Evolutionary conservation across 1,140 invertebrate species (phyloP), one percentile per base, ranked within the genome.

Genomic region (Cardiocondyla obscurior): DNA sequence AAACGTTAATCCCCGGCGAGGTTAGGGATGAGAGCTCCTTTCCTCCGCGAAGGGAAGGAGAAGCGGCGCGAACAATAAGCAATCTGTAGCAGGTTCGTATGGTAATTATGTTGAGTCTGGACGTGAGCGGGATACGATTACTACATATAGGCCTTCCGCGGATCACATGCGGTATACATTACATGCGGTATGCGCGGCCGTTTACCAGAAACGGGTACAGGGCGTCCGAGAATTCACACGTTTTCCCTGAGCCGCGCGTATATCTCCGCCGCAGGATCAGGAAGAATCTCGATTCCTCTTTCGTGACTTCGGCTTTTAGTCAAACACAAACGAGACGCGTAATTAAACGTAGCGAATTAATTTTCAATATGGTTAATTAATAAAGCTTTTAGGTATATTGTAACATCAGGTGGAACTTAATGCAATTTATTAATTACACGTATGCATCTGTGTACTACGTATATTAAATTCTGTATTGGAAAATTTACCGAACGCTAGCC

Each of bases 31-130:
- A 65, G n/a, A 57, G 12, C 3, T 8, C 16, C 10, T 5, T 16
- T 0, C 12, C 19, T 10, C 33, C 2, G 0, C 58, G 39, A 70
- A 73, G 53, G 25, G 30, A 58, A 46, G 44, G 12, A n/a, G 51
- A 55, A 76, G 28, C 30, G 22, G 57, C 28, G 53, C 73, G 81
- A 74, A 86, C 73, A 87, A 87, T 87, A 57, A 87, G 85, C 51
- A 84, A 87, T 86, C 81, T 74, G 81, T 84, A 83, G 25, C 85
- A 58, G 30, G 12, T 42, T 62, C 58, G 73, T 67, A 42, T 36
- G 53, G 60, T 87, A 84, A 86, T 84, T 87, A 86, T 74, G 28
- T 82, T 12, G 77, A 76, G 64, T 83, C 84, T 83, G 74, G 55
- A 85, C 69, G 69, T 55, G 19, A 74, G 53, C 51, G 44, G 44